Evolutionary conservation across 2,888 invertebrate genomes (phyloP), one percentile per base, ranked within the genome.

Genomic region (Meganola albula): DNA sequence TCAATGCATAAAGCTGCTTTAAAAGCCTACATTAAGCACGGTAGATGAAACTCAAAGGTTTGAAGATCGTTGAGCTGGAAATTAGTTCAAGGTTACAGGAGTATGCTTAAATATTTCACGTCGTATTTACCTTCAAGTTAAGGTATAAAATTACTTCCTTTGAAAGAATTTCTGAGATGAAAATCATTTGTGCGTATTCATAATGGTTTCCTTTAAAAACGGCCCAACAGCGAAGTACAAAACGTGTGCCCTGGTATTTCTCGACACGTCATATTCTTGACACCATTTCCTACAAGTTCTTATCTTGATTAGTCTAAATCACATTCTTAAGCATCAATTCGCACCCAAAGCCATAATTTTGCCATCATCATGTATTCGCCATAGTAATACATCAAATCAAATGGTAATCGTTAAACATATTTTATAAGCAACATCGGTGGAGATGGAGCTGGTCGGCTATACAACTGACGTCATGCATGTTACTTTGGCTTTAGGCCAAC

Each of bases 401-500:
- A 27, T 37, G 44, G 40, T 37, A 44, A 50, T 38, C 34, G 39
- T 53, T 40, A 44, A 38, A 31, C 34, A 43, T 9, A 31, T 51
- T 54, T 49, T 46, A 46, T 48, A 41, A 44, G 38, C 41, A 37
- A 31, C 37, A 46, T 47, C 44, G 52, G 37, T 40, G 30, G 38
- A n/a, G n/a, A 38, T 40, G 38, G 31, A 36, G 33, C 42, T 27
- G 22, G 26, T 28, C 25, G 27, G 25, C 31, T 58, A 54, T 52
- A 55, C 53, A 47, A 40, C 39, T 36, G 70, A 74, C 71, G 69
- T 74, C 71, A 73, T 70, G 60, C 65, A 70, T 62, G 65, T 65
- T 62, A 63, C 67, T 71, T 73, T 82, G 84, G 84, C 73, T 39
- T 35, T 44, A 54, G 50, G 77, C 83, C 84, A 83, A 66, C 65